These are phyloP conservation scores for Nineta flava DNA, from an alignment of 2,888 invertebrate species.

Conservation along the genomic window DNA sequence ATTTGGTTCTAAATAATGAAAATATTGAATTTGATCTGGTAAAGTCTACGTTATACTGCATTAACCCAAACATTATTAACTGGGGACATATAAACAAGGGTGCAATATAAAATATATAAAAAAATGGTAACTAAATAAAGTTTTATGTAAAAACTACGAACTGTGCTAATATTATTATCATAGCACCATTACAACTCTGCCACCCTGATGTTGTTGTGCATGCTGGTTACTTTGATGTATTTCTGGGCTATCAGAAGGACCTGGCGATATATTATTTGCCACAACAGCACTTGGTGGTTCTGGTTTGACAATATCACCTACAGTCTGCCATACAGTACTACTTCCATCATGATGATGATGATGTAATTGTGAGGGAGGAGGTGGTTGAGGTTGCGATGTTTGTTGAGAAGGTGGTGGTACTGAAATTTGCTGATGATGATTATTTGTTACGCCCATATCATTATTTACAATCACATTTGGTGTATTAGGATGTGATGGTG, in stretches of 20 bases:
- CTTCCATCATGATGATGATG: neutral
- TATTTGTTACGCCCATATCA: slow-evolving; percentile 16
- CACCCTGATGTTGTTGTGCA: slow-evolving; percentile 26
- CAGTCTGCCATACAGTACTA: neutral
- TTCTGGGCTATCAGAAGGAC: slow-evolving; percentile 23
- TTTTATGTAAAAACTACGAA: neutral
- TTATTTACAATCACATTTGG: slow-evolving; percentile 19
- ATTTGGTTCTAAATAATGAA: no score
- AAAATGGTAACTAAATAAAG: no score
- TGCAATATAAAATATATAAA: no score
- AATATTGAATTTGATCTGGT: no score
- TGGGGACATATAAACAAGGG: no score
- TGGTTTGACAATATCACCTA: slow-evolving; percentile 15
- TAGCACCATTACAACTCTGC: slow-evolving; percentile 30
- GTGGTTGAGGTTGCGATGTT: neutral
- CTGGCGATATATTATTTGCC: slow-evolving; percentile 8
- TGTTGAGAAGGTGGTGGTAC: neutral
- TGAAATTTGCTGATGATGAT: neutral
- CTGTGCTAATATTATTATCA: slow-evolving; percentile 21
- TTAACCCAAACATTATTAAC: no score
- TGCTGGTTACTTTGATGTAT: slow-evolving; percentile 22
- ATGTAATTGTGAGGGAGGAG: slow-evolving; percentile 10
- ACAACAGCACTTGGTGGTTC: slow-evolving; percentile 18
- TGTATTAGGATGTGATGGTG: slow-evolving; percentile 19
- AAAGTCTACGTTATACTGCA: no score